Percentiles rank a stretch among this genome's conserved stretches.
Conservation (phyloP, 2,888 invertebrate species). For the Cinara cedri region DNA sequence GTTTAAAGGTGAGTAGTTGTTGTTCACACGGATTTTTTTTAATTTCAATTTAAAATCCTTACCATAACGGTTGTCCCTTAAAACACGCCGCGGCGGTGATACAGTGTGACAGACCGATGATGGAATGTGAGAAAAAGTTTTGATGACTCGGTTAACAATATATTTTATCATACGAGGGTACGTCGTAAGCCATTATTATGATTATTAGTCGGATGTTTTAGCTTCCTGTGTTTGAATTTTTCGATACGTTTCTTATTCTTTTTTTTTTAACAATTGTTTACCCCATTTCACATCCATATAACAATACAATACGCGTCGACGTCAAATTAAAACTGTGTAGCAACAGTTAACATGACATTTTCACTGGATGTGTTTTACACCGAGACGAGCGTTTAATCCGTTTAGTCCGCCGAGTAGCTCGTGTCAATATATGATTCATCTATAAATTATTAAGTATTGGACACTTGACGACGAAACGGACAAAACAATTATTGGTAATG, state of each 20-base stretch:
- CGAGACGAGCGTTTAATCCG: neutral
- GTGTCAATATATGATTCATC: too few species aligned
- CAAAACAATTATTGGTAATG: too few species aligned
- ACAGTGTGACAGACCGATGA: conserved; percentile 45
- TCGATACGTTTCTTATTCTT: conserved; percentile 14
- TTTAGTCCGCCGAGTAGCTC: too few species aligned
- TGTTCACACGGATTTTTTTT: conserved; percentile 10
- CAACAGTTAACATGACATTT: conserved; percentile 22
- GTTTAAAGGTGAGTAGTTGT: conserved; percentile 47
- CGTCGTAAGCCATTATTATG: conserved; percentile 12
- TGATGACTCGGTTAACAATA: conserved; percentile 24
- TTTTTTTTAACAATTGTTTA: neutral
- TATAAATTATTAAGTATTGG: too few species aligned
- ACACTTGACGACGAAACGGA: too few species aligned
- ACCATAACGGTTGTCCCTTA: conserved; percentile 29
- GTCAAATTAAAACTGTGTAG: conserved; percentile 23
- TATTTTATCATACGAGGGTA: conserved; percentile 14
- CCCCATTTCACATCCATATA: conserved; percentile 45
- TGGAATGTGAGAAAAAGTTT: conserved; percentile 54
- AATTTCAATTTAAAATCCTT: neutral
- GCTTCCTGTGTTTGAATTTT: conserved; percentile 47
- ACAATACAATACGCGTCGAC: neutral
- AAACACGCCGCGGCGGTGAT: neutral
- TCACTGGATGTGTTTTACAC: neutral
- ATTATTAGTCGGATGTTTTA: conserved; percentile 44